Base-by-base conservation (phyloP, 2,113 vertebrate genomes). In the Bufo bufo region DNA sequence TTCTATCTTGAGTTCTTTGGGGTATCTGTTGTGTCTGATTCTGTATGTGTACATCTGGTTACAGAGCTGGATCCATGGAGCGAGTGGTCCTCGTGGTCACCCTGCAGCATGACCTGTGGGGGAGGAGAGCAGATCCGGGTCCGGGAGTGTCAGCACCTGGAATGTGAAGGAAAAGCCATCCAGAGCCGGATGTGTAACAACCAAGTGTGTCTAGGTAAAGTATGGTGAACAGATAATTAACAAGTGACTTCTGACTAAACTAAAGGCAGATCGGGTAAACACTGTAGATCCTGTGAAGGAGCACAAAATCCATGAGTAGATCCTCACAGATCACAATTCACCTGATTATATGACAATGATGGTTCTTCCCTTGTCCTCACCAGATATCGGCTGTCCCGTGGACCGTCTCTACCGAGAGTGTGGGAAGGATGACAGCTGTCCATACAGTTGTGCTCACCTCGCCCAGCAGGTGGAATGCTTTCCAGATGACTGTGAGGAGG, bases 391-490 rank as follows among this genome's bases (percentile, higher is more conserved):
- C 79, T 99, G 97, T 81, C 97, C 95, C 0, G 93, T 93, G 0
- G 96, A 96, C 3, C 92, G 96, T 43, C 91, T 96, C 63, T 97
- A 96, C 91, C 95, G 96, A 0, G 97, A 97, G 91, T 98, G 97
- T 90, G 94, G 92, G 49, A 88, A 89, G 1, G 92, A 91, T 0
- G 95, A 96, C n/a, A 96, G 95, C 0, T 98, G 97, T 81, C 97
- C 97, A 0, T 97, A 97, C 93, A 98, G 95, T 91, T 98, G 97
- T 0, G 86, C 95, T 85, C 97, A 98, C 88, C 17, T 97, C 88
- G 94, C 93, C 0, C 91, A 91, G 17, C 93, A 91, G 59, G 94
- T 96, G 89, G 96, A 93, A 87, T 98, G 97, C 90, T 96, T 95
- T 91, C 94, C 92, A 0, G 94, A 95, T 0, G 92, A 93, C 90